phyloP scores from a whole-genome alignment of 2,113 vertebrate genomes.

The Motacilla tschutschensis region DNA sequence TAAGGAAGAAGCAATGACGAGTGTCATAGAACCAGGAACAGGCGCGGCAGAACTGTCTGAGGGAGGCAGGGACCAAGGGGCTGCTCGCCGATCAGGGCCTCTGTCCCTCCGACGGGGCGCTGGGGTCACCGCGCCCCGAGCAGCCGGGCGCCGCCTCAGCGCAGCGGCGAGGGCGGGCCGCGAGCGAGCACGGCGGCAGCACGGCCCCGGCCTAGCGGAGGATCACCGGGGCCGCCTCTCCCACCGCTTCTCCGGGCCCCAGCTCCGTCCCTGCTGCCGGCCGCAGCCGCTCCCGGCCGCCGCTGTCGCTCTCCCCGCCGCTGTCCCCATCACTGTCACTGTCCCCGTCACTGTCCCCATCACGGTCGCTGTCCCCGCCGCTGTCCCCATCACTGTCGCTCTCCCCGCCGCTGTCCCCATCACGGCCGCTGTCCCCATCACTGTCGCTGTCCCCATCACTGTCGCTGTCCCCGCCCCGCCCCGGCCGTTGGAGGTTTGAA shows the following conservation, averaged over 20 bases:
- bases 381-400: too few species aligned
- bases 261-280: neutral
- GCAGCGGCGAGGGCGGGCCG: neutral
- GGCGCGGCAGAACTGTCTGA: neutral
- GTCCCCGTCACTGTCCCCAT: too few species aligned
- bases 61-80: neutral
- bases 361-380: too few species aligned
- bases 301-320: too few species aligned
- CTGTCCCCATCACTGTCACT: too few species aligned
- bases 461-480: neutral
- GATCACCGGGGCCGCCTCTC: neutral
- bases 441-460: neutral
- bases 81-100: accelerated
- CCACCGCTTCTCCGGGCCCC: too few species aligned
- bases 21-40: neutral
- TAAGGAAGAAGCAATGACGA: neutral
- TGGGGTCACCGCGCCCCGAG: neutral
- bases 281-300: neutral
- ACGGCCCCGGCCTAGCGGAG: too few species aligned
- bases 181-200: neutral
- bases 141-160: too few species aligned
- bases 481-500: slow-evolving; percentile 10
- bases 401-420: too few species aligned
- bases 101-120: neutral
- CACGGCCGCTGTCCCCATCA: too few species aligned